Percentiles rank a stretch among this genome's conserved stretches.
Conservation (phyloP, 1,140 invertebrate genomes). For the Doryteuthis pealeii region DNA sequence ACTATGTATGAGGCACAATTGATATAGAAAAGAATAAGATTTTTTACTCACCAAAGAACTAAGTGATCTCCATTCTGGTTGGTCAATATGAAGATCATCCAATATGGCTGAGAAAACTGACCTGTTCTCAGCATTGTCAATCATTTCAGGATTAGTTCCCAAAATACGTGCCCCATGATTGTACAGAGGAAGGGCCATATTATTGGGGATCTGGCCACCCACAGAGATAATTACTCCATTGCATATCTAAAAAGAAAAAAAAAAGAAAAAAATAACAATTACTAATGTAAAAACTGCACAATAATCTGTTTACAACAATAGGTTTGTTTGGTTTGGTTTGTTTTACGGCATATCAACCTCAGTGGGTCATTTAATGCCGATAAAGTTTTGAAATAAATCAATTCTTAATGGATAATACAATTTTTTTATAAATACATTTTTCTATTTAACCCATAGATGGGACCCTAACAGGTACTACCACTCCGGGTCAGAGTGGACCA, state of each 20-base stretch:
- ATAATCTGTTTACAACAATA: neutral
- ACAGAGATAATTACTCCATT: conserved; percentile 42
- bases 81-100: conserved; percentile 38
- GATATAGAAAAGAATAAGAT: neutral
- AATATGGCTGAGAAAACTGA: conserved; percentile 45
- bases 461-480: too few species aligned
- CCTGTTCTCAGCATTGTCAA: conserved; percentile 45
- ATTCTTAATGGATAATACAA: too few species aligned
- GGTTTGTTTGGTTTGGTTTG: neutral
- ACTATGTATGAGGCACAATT: too few species aligned
- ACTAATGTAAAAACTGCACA: too few species aligned
- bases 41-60: conserved; percentile 31
- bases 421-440: too few species aligned
- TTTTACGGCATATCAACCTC: too few species aligned
- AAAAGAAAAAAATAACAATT: neutral
- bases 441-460: too few species aligned
- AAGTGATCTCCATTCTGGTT: conserved; percentile 41
- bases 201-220: conserved; percentile 50
- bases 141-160: conserved; percentile 42
- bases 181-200: conserved; percentile 42
- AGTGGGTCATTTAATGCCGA: too few species aligned
- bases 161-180: conserved; percentile 36
- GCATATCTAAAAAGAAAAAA: conserved; percentile 25
- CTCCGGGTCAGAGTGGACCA: too few species aligned
- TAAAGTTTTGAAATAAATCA: too few species aligned